Evolutionary conservation across 2,113 vertebrate species (phyloP).

Genomic region (Tragelaphus imberbis): DNA sequence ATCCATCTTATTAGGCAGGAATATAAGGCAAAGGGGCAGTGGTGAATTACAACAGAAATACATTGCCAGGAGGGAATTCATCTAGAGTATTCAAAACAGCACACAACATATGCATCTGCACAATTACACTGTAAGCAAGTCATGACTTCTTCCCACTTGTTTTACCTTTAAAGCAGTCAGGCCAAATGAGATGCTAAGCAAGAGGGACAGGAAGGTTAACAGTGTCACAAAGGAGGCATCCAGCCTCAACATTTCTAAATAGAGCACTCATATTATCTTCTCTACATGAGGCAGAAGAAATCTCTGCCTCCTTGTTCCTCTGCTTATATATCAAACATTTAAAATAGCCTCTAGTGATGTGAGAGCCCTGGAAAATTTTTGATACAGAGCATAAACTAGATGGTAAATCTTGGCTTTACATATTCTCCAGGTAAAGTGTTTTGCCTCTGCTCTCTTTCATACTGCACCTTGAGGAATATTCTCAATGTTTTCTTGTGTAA

Average conservation of each 20-base stretch:
- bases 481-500: not conserved
- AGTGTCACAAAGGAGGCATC: not conserved
- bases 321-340: not conserved
- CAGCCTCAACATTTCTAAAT: not conserved
- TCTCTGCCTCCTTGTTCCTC: not conserved
- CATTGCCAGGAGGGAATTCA: not conserved
- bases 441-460: not conserved
- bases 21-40: not conserved
- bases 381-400: not conserved
- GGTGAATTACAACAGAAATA: not conserved
- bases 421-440: not conserved
- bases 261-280: not conserved
- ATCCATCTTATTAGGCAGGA: not conserved
- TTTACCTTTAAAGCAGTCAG: not conserved
- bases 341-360: not conserved
- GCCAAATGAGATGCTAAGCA: not conserved
- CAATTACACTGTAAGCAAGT: not conserved
- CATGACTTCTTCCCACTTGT: not conserved
- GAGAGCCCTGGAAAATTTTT: not conserved
- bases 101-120: not conserved
- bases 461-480: not conserved
- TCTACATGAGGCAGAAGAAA: not conserved
- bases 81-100: not conserved
- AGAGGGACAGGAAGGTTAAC: not conserved
- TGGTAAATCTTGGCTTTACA: not conserved